These are phyloP conservation scores for Psittacula cyanocephala DNA, from an alignment of 2,113 vertebrate species.

Conservation along the genomic window DNA sequence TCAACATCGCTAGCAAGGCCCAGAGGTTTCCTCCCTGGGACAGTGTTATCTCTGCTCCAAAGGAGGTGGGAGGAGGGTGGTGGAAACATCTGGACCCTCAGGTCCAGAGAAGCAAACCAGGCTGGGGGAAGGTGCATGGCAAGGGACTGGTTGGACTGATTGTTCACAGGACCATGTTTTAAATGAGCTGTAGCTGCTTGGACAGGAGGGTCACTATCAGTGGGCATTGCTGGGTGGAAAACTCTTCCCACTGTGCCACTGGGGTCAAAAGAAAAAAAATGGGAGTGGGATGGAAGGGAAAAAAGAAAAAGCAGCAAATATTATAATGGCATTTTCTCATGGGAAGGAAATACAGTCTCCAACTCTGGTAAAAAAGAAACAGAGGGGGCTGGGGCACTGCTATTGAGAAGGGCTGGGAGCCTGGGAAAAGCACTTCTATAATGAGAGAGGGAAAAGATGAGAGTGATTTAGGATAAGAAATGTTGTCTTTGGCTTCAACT, in stretches of 20 bases:
- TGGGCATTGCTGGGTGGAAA: background rate
- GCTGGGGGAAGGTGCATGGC: background rate
- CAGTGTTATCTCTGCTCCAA: background rate
- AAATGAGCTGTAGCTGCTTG: background rate
- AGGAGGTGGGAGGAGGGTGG: background rate
- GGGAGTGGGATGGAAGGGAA: background rate
- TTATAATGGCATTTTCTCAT: conserved; percentile 58
- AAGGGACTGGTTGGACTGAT: background rate
- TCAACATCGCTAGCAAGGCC: background rate
- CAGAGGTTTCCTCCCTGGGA: background rate
- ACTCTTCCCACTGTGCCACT: conserved; percentile 10
- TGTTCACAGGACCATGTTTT: background rate
- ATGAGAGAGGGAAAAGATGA: conserved; percentile 53
- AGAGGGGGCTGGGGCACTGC: conserved; percentile 44
- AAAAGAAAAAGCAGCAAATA: conserved; percentile 16
- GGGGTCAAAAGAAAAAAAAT: conserved; percentile 40
- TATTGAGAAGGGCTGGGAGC: conserved; percentile 47
- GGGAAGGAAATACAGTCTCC: conserved; percentile 53
- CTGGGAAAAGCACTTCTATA: conserved; percentile 53
- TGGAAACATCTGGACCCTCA: background rate
- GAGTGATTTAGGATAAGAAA: conserved; percentile 66
- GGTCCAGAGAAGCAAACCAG: background rate
- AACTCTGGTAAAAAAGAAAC: conserved; percentile 48
- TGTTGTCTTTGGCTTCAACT: conserved; percentile 54
- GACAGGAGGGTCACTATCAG: background rate